These are phyloP conservation scores for Chloroceryle aenea DNA, from an alignment of 2,113 vertebrate species.

Conservation along the genomic window DNA sequence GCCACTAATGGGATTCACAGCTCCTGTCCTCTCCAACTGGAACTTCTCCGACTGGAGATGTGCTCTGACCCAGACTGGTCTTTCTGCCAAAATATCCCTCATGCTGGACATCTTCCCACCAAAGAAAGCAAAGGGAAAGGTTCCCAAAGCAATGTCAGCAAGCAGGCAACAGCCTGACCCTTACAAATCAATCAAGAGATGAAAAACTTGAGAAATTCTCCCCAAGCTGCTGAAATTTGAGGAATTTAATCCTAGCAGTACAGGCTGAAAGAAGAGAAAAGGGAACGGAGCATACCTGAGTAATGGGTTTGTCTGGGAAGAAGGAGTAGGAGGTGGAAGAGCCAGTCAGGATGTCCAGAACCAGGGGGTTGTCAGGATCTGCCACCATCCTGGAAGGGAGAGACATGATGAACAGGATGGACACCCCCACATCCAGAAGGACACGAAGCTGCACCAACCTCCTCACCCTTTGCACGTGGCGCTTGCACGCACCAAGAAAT, in stretches of 20 bases:
- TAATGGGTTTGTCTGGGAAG: conserved; percentile 94
- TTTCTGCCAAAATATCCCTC: background rate
- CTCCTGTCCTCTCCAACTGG: background rate
- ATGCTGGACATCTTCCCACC: background rate
- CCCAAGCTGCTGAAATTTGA: background rate
- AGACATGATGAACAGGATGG: accelerated
- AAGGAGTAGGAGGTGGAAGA: conserved; percentile 91
- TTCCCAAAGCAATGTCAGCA: accelerated
- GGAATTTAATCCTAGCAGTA: background rate
- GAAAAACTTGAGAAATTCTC: background rate
- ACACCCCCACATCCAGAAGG: background rate
- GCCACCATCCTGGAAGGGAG: conserved; percentile 88
- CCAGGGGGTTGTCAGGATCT: conserved; percentile 94
- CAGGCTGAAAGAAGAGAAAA: background rate
- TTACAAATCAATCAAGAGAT: background rate
- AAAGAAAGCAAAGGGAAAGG: background rate
- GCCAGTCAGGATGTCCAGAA: conserved; percentile 96
- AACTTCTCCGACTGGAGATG: background rate
- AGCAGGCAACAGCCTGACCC: background rate
- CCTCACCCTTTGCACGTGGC: background rate
- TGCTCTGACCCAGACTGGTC: background rate
- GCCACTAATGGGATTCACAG: background rate
- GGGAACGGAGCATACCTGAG: conserved; percentile 80
- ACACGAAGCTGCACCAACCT: accelerated
- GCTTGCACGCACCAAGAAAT: background rate